Conservation (phyloP, 2,888 invertebrate genomes). For the Subacronicta megacephala region DNA sequence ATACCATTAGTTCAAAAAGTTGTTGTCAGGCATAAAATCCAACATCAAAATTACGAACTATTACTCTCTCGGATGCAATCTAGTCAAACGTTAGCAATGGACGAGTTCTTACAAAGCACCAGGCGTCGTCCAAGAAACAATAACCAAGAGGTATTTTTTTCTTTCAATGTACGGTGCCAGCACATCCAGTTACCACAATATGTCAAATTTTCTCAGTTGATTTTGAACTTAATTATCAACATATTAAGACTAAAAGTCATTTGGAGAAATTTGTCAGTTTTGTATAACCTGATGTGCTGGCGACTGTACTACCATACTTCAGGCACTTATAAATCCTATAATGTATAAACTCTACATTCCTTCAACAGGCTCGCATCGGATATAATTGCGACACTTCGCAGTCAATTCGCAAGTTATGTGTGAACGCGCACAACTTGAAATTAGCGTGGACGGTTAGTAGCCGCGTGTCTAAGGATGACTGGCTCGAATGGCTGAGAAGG, state of each 20-base stretch:
- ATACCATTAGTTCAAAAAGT: conserved; percentile 97
- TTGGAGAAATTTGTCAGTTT: too few relatives aligned
- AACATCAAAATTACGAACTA: conserved; percentile 94
- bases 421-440: conserved; percentile 95
- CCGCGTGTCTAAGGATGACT: conserved; percentile 98
- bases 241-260: too few relatives aligned
- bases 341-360: background rate
- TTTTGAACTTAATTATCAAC: too few relatives aligned
- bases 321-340: too few relatives aligned
- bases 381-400: conserved; percentile 90
- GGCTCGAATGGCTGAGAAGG: conserved; percentile 98
- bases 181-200: too few relatives aligned
- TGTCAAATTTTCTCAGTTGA: too few relatives aligned
- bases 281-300: too few relatives aligned
- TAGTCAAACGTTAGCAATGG: conserved; percentile 88
- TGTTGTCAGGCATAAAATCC: conserved; percentile 94
- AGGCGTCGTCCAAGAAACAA: conserved; percentile 91
- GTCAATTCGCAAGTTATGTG: conserved; percentile 94
- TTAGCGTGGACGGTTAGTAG: conserved; percentile 97
- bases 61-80: conserved; percentile 92
- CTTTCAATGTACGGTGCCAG: too few relatives aligned
- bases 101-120: conserved; percentile 91
- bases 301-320: background rate
- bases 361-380: conserved; percentile 75
- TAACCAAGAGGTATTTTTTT: conserved; percentile 91